A percentile compares a stretch with the other conserved stretches of the same genome.
phyloP scores from a whole-genome alignment of 2,888 invertebrate species.

The Harpalus rufipes region DNA sequence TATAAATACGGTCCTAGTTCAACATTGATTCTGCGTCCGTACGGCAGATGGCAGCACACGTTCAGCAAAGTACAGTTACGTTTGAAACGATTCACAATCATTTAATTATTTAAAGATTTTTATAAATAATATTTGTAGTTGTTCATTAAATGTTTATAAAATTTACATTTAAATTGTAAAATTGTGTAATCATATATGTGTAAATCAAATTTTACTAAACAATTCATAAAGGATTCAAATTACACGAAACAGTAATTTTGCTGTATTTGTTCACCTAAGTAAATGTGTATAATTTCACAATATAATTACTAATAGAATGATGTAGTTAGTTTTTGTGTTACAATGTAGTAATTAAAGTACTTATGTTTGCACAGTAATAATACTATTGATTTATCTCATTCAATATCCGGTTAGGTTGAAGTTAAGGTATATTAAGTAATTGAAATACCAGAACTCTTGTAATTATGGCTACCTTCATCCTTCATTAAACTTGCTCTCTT shows the following conservation, averaged over 20 bases:
- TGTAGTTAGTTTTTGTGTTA: conserved; percentile 29
- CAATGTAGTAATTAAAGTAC: conserved; percentile 34
- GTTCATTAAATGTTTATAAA: too few species aligned
- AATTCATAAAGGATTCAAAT: conserved; percentile 26
- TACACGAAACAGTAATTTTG: conserved; percentile 22
- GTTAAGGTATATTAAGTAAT: conserved; percentile 44
- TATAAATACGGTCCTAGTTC: conserved; percentile 24
- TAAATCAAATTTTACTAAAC: not conserved
- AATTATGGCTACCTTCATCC: conserved; percentile 34
- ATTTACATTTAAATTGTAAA: too few species aligned
- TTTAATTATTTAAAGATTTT: not conserved
- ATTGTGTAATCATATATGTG: not conserved
- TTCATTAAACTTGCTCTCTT: conserved; percentile 24
- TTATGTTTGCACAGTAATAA: conserved; percentile 29
- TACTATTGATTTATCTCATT: conserved; percentile 39
- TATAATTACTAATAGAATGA: conserved; percentile 31
- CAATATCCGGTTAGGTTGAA: conserved; percentile 25
- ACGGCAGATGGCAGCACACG: conserved; percentile 25
- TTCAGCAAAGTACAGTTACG: not conserved
- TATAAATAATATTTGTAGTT: too few species aligned
- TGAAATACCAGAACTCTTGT: conserved; percentile 40
- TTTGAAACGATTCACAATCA: not conserved
- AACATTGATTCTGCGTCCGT: not conserved
- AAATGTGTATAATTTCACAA: conserved; percentile 41
- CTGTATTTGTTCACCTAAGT: conserved; percentile 9